Percentiles rank a stretch among this genome's conserved stretches.
Evolutionary conservation across 2,888 invertebrate genomes (phyloP).

Genomic region (Litoditis marina): DNA sequence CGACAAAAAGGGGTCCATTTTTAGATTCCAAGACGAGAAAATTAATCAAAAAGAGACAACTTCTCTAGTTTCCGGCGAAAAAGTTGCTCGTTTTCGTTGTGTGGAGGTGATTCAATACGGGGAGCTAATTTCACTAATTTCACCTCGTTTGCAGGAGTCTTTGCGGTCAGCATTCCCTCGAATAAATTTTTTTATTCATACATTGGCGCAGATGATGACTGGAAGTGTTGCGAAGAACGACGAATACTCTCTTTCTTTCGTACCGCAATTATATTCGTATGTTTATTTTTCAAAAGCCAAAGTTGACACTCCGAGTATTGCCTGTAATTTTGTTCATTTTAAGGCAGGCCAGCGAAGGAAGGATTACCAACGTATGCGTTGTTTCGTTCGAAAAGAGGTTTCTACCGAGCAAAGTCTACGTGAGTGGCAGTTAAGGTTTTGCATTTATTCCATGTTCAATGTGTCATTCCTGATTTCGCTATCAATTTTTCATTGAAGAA

Average conservation of each 20-base stretch:
- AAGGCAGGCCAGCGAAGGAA: constrained; percentile 74
- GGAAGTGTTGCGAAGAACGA: constrained; percentile 26
- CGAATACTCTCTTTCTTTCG: constrained; percentile 76
- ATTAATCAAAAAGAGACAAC: no score
- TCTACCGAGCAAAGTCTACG: constrained; percentile 95
- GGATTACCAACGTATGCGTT: constrained; percentile 79
- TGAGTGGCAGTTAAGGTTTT: constrained; percentile 64
- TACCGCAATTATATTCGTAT: constrained; percentile 88
- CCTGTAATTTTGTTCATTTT: no score
- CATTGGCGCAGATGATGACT: constrained; percentile 72
- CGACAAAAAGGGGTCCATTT: no score
- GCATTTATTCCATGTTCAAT: background rate
- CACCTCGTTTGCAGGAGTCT: constrained; percentile 25
- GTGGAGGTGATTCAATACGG: no score
- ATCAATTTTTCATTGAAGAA: no score
- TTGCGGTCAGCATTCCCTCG: constrained; percentile 70
- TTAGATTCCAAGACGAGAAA: no score
- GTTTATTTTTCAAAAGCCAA: no score
- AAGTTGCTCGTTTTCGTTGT: no score
- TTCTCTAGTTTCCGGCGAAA: no score
- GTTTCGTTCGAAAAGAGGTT: constrained; percentile 88
- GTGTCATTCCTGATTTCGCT: background rate
- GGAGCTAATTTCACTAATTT: no score
- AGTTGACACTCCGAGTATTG: no score
- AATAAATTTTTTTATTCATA: constrained; percentile 96